phyloP scores from a whole-genome alignment of 2,113 vertebrate species.

The Cromileptes altivelis region DNA sequence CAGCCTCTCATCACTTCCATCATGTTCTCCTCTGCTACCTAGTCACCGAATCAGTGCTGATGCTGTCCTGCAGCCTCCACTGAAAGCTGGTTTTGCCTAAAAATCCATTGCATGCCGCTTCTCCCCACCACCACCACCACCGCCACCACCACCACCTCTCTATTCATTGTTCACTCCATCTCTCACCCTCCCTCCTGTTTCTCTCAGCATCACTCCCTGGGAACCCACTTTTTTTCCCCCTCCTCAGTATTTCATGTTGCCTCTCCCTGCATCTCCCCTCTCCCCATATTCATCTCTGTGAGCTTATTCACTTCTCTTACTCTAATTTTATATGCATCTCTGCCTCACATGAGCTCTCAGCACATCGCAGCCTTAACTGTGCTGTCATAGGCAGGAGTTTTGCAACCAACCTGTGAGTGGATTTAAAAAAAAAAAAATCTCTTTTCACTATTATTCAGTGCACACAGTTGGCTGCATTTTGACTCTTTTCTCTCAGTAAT shows the following conservation, averaged over 20 bases:
- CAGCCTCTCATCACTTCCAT: conserved; percentile 46
- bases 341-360: conserved; percentile 50
- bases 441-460: conserved; percentile 39
- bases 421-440: conserved; percentile 43
- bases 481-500: conserved; percentile 56
- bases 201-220: conserved; percentile 75
- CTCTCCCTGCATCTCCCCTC: conserved; percentile 46
- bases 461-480: conserved; percentile 34
- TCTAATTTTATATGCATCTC: conserved; percentile 66
- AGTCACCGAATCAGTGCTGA: conserved; percentile 47
- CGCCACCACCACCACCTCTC: conserved; percentile 12
- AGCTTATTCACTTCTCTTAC: conserved; percentile 45
- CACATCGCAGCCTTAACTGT: conserved; percentile 37
- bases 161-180: conserved; percentile 77
- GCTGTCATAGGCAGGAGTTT: conserved; percentile 60
- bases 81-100: conserved; percentile 72
- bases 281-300: conserved; percentile 62
- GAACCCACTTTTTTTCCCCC: conserved; percentile 66
- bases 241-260: conserved; percentile 70
- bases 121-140: conserved; percentile 37
- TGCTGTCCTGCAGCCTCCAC: conserved; percentile 66
- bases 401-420: conserved; percentile 70
- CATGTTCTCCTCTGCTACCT: conserved; percentile 41
- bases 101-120: conserved; percentile 67
- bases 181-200: conserved; percentile 58